Percentiles rank a stretch among this genome's conserved stretches.
These are phyloP conservation scores for Thereva nobilitata DNA, from an alignment of 2,888 invertebrate genomes.

Conservation along the genomic window DNA sequence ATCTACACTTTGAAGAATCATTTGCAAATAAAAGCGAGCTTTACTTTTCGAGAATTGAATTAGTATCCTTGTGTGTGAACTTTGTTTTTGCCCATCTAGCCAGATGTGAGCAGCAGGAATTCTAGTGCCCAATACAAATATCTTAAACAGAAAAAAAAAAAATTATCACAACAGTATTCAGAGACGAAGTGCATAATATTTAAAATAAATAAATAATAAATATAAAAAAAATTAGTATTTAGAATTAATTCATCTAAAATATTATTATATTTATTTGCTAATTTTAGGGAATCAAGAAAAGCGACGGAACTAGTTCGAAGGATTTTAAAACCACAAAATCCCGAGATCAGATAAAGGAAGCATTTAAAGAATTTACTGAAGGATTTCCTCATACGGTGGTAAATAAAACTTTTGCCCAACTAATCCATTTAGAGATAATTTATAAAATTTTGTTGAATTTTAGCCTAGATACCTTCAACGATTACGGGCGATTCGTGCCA, in stretches of 20 bases:
- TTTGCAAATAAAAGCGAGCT: too few relatives aligned
- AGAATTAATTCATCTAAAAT: neutral
- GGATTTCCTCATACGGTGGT: conserved; percentile 80
- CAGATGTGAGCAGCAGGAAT: too few relatives aligned
- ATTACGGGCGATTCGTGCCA: conserved; percentile 79
- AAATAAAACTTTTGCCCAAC: conserved; percentile 53
- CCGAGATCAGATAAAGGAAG: conserved; percentile 77
- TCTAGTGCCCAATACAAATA: too few relatives aligned
- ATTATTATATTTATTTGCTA: neutral
- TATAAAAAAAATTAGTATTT: neutral
- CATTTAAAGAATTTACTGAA: conserved; percentile 79
- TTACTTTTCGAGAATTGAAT: too few relatives aligned
- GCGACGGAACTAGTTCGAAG: conserved; percentile 88
- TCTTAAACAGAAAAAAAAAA: too few relatives aligned
- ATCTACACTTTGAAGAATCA: too few relatives aligned
- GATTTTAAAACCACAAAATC: conserved; percentile 94
- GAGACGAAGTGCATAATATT: too few relatives aligned
- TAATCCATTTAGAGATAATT: neutral
- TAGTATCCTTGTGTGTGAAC: too few relatives aligned
- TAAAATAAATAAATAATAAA: too few relatives aligned
- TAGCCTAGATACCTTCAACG: conserved; percentile 84
- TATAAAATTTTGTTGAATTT: conserved; percentile 16
- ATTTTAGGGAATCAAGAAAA: conserved; percentile 75
- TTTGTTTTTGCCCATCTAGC: too few relatives aligned
- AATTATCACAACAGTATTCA: too few relatives aligned